Base-by-base conservation (phyloP, 1,140 invertebrate genomes). In the Helicoverpa zea region DNA sequence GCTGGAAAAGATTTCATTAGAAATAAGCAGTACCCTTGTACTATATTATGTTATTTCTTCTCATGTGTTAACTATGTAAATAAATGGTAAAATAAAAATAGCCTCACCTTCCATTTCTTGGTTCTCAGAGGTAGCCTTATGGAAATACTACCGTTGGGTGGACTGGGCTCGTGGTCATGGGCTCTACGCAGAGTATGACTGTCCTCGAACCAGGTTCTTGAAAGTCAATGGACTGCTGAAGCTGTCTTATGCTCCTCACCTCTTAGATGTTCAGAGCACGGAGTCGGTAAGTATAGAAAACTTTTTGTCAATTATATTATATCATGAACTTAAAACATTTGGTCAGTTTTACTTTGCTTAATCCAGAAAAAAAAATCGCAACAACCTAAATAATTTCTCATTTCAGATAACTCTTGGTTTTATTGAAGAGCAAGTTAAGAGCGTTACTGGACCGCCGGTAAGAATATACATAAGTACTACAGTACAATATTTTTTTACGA, bases 121-220 rank as follows among this genome's bases (percentile, higher is more conserved):
- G 14, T 51, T 87, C 82, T 18, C 80, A 94, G 93, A 93, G n/a
- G 88, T 94, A 0, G 81, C 91, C 1, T 63, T 85, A 16, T 94
- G 93, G 93, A 94, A 94, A 52, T 84, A 88, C 3, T 90, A 91
- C 70, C 88, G 93, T 0, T 94, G 93, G 93, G 84, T 94, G 0
- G 90, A 93, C 66, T 94, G 93, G 93, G 92, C 92, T 3, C 85
- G 87, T 0, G 52, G 54, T 0, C 92, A 93, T 18, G 93, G 93
- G 0, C 64, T 95, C 12, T 95, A 93, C 63, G 92, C 91, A 18
- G 90, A 86, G 0, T 94, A 90, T 80, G 92, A 91, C 47, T 94
- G 92, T 83, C 92, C 93, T 1, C 76, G 90, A 1, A 92, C 90
- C 0, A 89, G 83, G 47, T 94, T 88, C 82, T 52, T 94, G 3